Percentiles rank a stretch among this genome's conserved stretches.
These are phyloP conservation scores for Drosophila nebulosa DNA, from an alignment of 1,140 invertebrate species.

Conservation along the genomic window DNA sequence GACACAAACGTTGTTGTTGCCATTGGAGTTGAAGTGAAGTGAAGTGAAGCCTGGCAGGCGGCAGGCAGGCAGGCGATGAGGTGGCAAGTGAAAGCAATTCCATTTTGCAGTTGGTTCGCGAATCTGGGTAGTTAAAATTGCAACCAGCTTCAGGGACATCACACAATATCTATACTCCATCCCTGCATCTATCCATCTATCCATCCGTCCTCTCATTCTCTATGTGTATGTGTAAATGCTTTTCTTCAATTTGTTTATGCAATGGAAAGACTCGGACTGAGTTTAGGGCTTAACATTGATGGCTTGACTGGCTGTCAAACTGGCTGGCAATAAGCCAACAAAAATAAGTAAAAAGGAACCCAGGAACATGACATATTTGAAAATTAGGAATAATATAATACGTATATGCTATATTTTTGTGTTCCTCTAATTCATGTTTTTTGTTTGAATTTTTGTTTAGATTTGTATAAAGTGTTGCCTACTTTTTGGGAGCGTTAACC, in stretches of 20 bases:
- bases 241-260: conserved; percentile 58
- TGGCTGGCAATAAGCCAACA: neutral
- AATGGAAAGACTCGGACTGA: conserved; percentile 21
- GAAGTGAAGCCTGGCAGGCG: too few relatives aligned
- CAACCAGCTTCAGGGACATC: conserved; percentile 32
- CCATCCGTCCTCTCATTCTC: neutral
- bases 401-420: neutral
- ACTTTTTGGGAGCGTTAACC: neutral
- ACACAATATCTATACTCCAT: neutral
- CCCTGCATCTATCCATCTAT: too few relatives aligned
- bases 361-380: conserved; percentile 44
- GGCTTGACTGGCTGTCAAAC: conserved; percentile 12
- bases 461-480: neutral
- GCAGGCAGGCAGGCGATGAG: neutral
- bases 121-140: conserved; percentile 40
- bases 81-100: conserved; percentile 56
- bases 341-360: conserved; percentile 10
- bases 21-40: neutral
- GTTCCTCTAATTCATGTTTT: neutral
- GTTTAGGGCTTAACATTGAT: conserved; percentile 40
- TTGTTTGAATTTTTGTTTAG: neutral
- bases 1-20: conserved; percentile 41
- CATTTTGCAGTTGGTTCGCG: conserved; percentile 46
- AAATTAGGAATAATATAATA: conserved; percentile 50
- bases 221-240: conserved; percentile 30